These are phyloP conservation scores for Camponotus vicinus DNA, from an alignment of 1,140 invertebrate genomes.

Conservation along the genomic window DNA sequence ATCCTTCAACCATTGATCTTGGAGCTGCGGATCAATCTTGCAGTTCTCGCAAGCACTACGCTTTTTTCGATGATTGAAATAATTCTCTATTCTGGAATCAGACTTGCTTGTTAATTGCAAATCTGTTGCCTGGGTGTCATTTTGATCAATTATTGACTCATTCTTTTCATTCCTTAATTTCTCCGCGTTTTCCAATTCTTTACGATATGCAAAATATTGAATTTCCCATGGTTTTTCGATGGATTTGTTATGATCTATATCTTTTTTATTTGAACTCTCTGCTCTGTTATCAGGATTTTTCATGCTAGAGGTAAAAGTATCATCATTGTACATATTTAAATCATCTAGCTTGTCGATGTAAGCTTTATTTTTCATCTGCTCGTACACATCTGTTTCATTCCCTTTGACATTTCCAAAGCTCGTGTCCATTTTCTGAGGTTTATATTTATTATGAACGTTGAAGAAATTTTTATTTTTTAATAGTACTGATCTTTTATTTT, in stretches of 20 bases:
- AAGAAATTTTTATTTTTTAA: not conserved
- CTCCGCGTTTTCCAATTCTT: not conserved
- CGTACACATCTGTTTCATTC: not conserved
- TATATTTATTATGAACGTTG: not conserved
- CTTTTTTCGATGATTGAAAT: slow-evolving; percentile 2
- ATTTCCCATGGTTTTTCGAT: not conserved
- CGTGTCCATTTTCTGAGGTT: not conserved
- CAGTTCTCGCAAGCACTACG: slow-evolving; percentile 7
- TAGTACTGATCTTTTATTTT: not conserved
- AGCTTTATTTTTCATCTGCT: not conserved
- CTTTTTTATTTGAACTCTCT: not conserved
- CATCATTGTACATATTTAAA: slow-evolving; percentile 14
- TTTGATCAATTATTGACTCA: not conserved
- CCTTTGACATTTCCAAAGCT: not conserved
- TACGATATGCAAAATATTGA: not conserved
- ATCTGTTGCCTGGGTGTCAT: not conserved
- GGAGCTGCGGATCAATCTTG: not conserved
- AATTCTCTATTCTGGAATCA: not conserved
- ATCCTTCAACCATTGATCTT: slow-evolving; percentile 14
- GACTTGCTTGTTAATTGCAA: not conserved
- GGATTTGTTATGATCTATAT: not conserved
- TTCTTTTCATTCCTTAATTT: slow-evolving; percentile 1
- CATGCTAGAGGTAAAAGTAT: slow-evolving; percentile 53
- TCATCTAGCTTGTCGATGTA: not conserved
- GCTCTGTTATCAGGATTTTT: slow-evolving; percentile 28